Percentiles rank a stretch among this genome's conserved stretches.
These are phyloP conservation scores for Fulmarus glacialis DNA, from an alignment of 2,113 vertebrate genomes.

Conservation along the genomic window DNA sequence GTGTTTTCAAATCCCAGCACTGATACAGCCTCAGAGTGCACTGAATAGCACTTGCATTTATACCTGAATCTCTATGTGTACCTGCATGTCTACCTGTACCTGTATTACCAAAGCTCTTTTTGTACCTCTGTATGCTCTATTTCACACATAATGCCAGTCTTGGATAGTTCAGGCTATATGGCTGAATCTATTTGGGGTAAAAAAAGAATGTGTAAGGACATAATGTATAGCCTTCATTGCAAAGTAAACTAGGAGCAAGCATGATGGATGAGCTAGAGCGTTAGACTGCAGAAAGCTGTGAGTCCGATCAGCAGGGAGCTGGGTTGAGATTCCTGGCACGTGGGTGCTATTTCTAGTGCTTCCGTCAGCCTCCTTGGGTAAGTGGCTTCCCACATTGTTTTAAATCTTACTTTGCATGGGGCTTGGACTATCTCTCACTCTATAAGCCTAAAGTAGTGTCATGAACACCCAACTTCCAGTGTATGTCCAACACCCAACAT, in stretches of 20 bases:
- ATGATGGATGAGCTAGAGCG: background rate
- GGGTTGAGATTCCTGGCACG: background rate
- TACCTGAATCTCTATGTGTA: background rate
- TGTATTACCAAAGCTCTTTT: background rate
- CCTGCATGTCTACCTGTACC: background rate
- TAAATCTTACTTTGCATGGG: background rate
- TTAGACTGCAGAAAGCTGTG: background rate
- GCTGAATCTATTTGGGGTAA: background rate
- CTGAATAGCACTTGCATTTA: background rate
- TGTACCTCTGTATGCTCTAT: background rate
- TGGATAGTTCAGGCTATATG: background rate
- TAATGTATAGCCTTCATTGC: background rate
- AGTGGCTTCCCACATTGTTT: background rate
- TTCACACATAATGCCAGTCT: background rate
- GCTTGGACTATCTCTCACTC: background rate
- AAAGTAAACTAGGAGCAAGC: background rate
- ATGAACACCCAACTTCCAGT: background rate
- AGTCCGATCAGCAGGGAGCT: accelerated
- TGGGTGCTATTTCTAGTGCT: background rate
- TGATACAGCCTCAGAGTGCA: background rate
- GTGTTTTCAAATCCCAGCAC: background rate
- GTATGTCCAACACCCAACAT: background rate
- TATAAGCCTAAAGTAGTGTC: background rate
- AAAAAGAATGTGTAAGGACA: background rate
- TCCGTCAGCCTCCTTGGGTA: background rate